phyloP scores from a whole-genome alignment of 2,888 invertebrate genomes.

The Dexiosoma caninum region DNA sequence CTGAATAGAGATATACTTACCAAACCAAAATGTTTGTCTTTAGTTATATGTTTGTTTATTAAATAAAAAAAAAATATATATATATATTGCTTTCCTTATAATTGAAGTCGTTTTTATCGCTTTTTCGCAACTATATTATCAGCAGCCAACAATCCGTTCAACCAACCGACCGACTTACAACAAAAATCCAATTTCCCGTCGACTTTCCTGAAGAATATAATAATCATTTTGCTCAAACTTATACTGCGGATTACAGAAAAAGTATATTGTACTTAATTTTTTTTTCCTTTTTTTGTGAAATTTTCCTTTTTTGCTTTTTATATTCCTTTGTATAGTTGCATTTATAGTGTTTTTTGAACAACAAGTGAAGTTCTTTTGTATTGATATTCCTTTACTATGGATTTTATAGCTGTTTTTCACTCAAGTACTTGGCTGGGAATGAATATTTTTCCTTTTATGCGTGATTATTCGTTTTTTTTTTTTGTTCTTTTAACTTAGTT shows the following conservation, averaged over 20 bases:
- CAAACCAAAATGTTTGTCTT: neutral
- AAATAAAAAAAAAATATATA: no score
- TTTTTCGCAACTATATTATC: neutral
- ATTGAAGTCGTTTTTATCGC: neutral
- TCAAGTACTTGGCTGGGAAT: slow-evolving; percentile 1
- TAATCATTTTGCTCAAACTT: slow-evolving; percentile 17
- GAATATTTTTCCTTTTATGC: neutral
- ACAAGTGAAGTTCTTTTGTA: slow-evolving; percentile 5
- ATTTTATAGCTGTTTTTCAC: slow-evolving; percentile 7
- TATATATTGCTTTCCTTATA: neutral
- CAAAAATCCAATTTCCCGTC: slow-evolving; percentile 56
- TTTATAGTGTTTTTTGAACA: neutral
- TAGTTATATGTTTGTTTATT: neutral
- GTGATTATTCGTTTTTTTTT: no score
- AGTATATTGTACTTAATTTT: neutral
- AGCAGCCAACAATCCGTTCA: neutral
- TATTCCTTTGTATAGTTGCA: slow-evolving; percentile 1
- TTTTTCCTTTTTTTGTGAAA: neutral
- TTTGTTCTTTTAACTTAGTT: neutral
- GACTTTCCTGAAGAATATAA: slow-evolving; percentile 23
- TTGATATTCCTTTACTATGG: neutral
- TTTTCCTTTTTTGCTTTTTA: neutral
- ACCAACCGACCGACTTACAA: slow-evolving; percentile 1
- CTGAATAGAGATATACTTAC: neutral
- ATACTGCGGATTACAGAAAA: slow-evolving; percentile 10